Conservation (phyloP, 2,888 invertebrate genomes). For the Stenichneumon culpator region DNA sequence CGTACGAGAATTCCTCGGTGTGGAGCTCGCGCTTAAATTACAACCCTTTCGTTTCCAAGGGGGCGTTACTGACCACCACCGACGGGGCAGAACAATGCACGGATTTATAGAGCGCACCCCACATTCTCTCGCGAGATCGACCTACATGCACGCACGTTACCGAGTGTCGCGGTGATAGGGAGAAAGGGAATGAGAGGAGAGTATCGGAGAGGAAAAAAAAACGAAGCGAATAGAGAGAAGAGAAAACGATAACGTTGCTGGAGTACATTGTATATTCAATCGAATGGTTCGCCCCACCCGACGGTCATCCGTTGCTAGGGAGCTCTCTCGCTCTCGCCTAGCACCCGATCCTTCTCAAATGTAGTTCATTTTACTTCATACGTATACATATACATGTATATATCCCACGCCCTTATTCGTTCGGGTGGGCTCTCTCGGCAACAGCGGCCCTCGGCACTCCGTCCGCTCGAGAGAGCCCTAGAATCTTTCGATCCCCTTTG, state of each 20-base stretch:
- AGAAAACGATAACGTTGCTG: conserved; percentile 7
- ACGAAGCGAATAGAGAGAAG: neutral
- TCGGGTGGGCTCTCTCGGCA: conserved; percentile 22
- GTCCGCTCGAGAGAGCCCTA: conserved; percentile 31
- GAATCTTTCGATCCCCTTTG: conserved; percentile 22
- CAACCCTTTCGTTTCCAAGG: conserved; percentile 71
- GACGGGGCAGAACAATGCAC: conserved; percentile 66
- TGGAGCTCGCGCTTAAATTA: conserved; percentile 67
- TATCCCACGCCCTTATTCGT: conserved; percentile 41
- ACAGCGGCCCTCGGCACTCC: conserved; percentile 25
- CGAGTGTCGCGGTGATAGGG: neutral
- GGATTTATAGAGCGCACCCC: conserved; percentile 70
- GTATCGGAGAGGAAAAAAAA: conserved; percentile 1
- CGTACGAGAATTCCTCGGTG: conserved; percentile 36
- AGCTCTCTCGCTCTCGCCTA: conserved; percentile 33
- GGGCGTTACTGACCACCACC: conserved; percentile 71
- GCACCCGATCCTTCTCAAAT: conserved; percentile 50
- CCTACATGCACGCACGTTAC: conserved; percentile 62
- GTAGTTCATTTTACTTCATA: conserved; percentile 53
- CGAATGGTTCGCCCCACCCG: conserved; percentile 47
- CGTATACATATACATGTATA: conserved; percentile 2
- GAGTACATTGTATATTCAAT: conserved; percentile 55
- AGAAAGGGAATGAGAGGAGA: conserved; percentile 11
- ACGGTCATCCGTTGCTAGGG: conserved; percentile 55
- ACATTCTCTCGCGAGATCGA: conserved; percentile 59